Percentiles rank a stretch among this genome's conserved stretches.
Conservation (phyloP, 2,888 invertebrate species). For the Plagiodera versicolora region DNA sequence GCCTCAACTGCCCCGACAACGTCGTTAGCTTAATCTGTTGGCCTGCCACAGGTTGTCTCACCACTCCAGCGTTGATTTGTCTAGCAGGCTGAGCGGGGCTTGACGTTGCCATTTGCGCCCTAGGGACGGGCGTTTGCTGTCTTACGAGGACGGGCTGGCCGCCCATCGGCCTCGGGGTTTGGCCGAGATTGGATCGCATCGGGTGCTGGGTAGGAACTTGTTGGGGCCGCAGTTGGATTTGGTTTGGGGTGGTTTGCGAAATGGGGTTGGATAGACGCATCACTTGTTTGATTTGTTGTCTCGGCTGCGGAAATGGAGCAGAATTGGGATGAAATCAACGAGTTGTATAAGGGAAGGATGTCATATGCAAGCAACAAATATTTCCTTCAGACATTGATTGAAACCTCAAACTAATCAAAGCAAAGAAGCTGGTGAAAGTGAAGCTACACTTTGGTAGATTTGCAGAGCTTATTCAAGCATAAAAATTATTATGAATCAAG, state of each 20-base stretch:
- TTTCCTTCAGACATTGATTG: no score
- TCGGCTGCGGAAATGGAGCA: background rate
- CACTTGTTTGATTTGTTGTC: conserved; percentile 1
- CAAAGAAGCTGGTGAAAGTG: no score
- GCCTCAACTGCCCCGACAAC: conserved; percentile 14
- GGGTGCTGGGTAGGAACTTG: conserved; percentile 11
- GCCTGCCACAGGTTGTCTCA: conserved; percentile 8
- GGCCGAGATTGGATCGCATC: conserved; percentile 13
- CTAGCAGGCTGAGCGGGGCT: background rate
- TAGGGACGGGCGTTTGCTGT: background rate
- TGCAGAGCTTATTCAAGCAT: no score
- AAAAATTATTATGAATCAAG: no score
- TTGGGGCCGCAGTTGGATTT: conserved; percentile 5
- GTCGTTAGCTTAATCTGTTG: conserved; percentile 13
- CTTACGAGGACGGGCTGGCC: background rate
- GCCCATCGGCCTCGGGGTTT: background rate
- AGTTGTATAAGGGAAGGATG: no score
- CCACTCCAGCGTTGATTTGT: conserved; percentile 1
- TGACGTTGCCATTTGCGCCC: background rate
- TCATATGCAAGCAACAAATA: no score
- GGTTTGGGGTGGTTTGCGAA: background rate
- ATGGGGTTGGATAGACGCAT: background rate
- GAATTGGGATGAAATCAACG: no score
- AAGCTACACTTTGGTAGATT: no score
- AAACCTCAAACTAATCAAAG: no score